phyloP scores from a whole-genome alignment of 2,888 invertebrate species.

The Cephalotes varians region DNA sequence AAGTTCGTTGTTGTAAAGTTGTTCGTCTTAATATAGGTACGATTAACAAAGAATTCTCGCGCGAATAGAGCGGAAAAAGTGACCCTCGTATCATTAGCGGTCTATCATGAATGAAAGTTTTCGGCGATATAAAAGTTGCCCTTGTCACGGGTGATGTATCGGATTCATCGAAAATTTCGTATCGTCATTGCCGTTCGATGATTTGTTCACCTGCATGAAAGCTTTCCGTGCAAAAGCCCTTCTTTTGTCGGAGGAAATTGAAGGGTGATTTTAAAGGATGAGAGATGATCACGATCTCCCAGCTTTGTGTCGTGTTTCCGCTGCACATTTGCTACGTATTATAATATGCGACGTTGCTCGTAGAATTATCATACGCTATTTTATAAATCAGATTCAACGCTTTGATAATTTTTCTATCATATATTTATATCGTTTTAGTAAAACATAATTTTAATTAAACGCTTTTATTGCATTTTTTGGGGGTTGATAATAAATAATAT shows the following conservation, averaged over 20 bases:
- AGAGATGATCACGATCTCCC: slow-evolving; percentile 35
- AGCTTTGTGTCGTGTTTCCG: slow-evolving; percentile 31
- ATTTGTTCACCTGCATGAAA: slow-evolving; percentile 19
- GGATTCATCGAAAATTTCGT: slow-evolving; percentile 35
- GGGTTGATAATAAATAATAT: background rate
- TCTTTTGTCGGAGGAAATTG: slow-evolving; percentile 36
- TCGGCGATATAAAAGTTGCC: slow-evolving; percentile 13
- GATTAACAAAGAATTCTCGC: slow-evolving; percentile 59
- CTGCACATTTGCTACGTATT: slow-evolving; percentile 23
- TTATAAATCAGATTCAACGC: slow-evolving; percentile 9
- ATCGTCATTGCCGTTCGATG: slow-evolving; percentile 35
- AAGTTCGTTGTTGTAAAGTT: slow-evolving; percentile 48
- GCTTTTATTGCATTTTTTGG: background rate
- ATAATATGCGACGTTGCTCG: slow-evolving; percentile 6
- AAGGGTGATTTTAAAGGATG: slow-evolving; percentile 46
- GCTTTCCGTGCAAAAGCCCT: slow-evolving; percentile 2
- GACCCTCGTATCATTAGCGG: background rate
- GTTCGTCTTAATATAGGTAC: slow-evolving; percentile 57
- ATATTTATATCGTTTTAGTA: background rate
- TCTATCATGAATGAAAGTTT: background rate
- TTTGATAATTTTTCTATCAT: slow-evolving; percentile 11
- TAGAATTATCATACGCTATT: slow-evolving; percentile 20
- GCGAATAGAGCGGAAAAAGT: slow-evolving; percentile 3
- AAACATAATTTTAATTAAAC: background rate
- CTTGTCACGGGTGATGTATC: slow-evolving; percentile 22